Evolutionary conservation across 2,113 vertebrate genomes (phyloP).

Genomic region (Cyprinodon variegatus): DNA sequence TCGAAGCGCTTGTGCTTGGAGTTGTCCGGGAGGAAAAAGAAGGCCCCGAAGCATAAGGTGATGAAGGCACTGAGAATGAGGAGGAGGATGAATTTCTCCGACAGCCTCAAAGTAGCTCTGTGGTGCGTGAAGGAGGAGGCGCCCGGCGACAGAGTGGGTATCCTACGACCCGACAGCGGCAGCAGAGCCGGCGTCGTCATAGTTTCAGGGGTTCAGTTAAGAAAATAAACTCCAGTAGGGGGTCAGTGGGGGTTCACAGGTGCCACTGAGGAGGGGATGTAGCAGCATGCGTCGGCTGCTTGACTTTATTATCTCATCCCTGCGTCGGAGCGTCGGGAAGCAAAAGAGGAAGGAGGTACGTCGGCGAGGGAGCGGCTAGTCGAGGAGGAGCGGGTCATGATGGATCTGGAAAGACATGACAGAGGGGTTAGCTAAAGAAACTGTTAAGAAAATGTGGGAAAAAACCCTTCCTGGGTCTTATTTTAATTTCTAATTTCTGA

Average conservation of each 20-base stretch:
- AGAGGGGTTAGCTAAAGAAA: neutral
- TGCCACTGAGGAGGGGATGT: constrained; percentile 64
- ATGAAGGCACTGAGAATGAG: constrained; percentile 99
- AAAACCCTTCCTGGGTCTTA: too few relatives aligned
- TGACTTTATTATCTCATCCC: constrained; percentile 81
- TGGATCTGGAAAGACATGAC: constrained; percentile 60
- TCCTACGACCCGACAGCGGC: constrained; percentile 94
- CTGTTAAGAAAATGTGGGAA: too few relatives aligned
- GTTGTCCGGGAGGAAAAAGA: constrained; percentile 98
- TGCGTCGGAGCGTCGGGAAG: constrained; percentile 45
- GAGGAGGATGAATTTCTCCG: constrained; percentile 98
- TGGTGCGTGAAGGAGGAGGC: constrained; percentile 92
- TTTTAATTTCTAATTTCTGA: too few relatives aligned
- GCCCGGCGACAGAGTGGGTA: constrained; percentile 91
- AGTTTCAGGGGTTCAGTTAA: constrained; percentile 41
- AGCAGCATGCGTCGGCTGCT: constrained; percentile 57
- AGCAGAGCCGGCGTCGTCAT: constrained; percentile 96
- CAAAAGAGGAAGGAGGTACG: constrained; percentile 35
- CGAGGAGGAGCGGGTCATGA: constrained; percentile 56
- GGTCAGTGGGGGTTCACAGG: constrained; percentile 37
- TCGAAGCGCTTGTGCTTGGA: constrained; percentile 99
- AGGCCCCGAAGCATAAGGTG: constrained; percentile 97
- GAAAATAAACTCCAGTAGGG: constrained; percentile 21
- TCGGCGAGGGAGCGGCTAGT: constrained; percentile 40
- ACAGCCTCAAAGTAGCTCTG: constrained; percentile 94